Evolutionary conservation across 1,140 invertebrate genomes (phyloP).

Genomic region (Eciton burchellii): DNA sequence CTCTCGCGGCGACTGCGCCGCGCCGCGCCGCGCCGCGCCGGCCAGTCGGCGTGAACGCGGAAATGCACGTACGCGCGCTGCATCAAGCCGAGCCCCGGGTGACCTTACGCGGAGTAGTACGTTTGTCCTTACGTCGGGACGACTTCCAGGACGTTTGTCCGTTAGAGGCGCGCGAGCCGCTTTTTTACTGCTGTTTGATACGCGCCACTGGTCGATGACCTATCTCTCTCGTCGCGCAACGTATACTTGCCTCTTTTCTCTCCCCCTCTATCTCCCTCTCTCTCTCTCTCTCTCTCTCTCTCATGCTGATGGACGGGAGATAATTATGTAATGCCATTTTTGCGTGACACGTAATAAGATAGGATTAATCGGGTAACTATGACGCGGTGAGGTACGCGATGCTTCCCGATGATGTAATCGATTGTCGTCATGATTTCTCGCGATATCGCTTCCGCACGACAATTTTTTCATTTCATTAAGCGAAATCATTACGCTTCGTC

Average conservation of each 20-base stretch:
- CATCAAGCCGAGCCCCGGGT: constrained; percentile 49
- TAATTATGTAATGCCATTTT: constrained; percentile 39
- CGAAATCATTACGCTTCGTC: too few relatives aligned
- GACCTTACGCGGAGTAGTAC: constrained; percentile 66
- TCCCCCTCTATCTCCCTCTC: neutral
- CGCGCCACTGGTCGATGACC: constrained; percentile 46
- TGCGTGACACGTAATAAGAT: constrained; percentile 13
- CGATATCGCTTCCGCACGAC: neutral
- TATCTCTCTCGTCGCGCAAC: constrained; percentile 13
- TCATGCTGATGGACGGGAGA: neutral
- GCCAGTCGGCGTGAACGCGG: constrained; percentile 70
- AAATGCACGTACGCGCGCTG: constrained; percentile 59
- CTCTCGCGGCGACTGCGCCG: constrained; percentile 43
- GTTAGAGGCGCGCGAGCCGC: constrained; percentile 35
- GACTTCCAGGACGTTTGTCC: constrained; percentile 39
- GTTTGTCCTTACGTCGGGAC: constrained; percentile 66
- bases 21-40: neutral
- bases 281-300: constrained; percentile 18
- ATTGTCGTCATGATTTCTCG: neutral
- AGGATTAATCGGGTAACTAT: constrained; percentile 35
- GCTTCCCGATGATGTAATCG: constrained; percentile 9
- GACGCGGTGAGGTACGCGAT: constrained; percentile 6
- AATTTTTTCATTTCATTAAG: neutral
- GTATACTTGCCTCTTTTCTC: neutral
- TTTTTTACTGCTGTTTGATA: constrained; percentile 50